Conservation (phyloP, 2,797 vertebrate genomes). For the Erithacus rubecula region DNA sequence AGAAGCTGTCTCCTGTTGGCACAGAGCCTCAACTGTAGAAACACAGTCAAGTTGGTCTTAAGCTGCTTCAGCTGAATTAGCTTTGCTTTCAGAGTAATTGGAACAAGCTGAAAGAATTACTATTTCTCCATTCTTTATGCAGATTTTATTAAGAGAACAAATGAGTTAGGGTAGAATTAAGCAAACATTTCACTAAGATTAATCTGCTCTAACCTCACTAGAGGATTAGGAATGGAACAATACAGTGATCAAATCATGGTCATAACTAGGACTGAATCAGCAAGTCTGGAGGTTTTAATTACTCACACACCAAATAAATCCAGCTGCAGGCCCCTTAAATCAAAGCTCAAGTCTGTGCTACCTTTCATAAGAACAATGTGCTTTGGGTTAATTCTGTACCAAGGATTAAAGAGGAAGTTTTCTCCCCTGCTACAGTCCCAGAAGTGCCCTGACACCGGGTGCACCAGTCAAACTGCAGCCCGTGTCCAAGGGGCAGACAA, state of each 20-base stretch:
- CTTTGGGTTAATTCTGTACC: neutral
- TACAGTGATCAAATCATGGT: constrained; percentile 25
- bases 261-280: constrained; percentile 31
- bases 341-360: neutral
- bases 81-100: constrained; percentile 31
- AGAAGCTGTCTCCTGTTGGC: neutral
- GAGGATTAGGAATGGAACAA: constrained; percentile 26
- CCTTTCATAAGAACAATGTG: neutral
- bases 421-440: neutral
- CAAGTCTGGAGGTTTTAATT: constrained; percentile 31
- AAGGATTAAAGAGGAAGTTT: neutral
- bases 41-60: neutral
- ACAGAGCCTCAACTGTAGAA: neutral
- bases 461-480: fast-evolving
- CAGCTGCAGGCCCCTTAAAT: neutral
- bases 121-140: constrained; percentile 26
- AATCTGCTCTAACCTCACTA: constrained; percentile 13
- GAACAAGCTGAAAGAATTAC: constrained; percentile 38
- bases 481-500: neutral
- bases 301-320: constrained; percentile 1
- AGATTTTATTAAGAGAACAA: constrained; percentile 52
- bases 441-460: neutral
- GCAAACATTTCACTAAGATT: constrained; percentile 38
- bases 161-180: constrained; percentile 14
- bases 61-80: constrained; percentile 39